Evolutionary conservation across 2,888 invertebrate species (phyloP).

Genomic region (Invenusta paracnida): DNA sequence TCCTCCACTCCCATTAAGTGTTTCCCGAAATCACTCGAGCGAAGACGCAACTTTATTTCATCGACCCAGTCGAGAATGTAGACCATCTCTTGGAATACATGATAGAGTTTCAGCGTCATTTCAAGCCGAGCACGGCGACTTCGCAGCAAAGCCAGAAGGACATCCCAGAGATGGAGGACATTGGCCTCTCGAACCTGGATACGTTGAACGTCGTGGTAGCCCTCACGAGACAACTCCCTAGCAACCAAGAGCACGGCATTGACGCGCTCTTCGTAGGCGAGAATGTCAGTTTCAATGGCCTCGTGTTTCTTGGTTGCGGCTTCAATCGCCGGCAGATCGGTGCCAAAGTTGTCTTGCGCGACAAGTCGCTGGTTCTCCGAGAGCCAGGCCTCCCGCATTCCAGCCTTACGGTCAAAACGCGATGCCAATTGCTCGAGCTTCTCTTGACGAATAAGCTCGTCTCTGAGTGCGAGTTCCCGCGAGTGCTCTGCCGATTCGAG

Average conservation of each 20-base stretch:
- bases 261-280: conserved; percentile 96
- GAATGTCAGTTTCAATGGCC: conserved; percentile 98
- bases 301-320: conserved; percentile 99
- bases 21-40: conserved; percentile 96
- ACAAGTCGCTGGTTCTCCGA: conserved; percentile 98
- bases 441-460: conserved; percentile 95
- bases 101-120: conserved; percentile 75
- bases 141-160: conserved; percentile 83
- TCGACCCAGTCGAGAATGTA: conserved; percentile 95
- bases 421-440: conserved; percentile 93
- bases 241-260: conserved; percentile 97
- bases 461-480: conserved; percentile 86
- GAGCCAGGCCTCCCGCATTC: conserved; percentile 98
- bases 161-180: conserved; percentile 93
- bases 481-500: conserved; percentile 98
- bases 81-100: conserved; percentile 86
- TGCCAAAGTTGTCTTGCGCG: conserved; percentile 92
- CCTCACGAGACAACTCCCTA: conserved; percentile 87
- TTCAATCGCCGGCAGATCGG: conserved; percentile 94
- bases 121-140: conserved; percentile 87
- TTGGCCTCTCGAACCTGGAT: conserved; percentile 82
- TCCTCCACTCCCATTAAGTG: conserved; percentile 99
- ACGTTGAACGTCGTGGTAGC: conserved; percentile 93
- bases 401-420: conserved; percentile 92
- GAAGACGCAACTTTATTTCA: conserved; percentile 80